Base-by-base conservation (phyloP, 2,113 vertebrate species). In the Corythornis cristatus region DNA sequence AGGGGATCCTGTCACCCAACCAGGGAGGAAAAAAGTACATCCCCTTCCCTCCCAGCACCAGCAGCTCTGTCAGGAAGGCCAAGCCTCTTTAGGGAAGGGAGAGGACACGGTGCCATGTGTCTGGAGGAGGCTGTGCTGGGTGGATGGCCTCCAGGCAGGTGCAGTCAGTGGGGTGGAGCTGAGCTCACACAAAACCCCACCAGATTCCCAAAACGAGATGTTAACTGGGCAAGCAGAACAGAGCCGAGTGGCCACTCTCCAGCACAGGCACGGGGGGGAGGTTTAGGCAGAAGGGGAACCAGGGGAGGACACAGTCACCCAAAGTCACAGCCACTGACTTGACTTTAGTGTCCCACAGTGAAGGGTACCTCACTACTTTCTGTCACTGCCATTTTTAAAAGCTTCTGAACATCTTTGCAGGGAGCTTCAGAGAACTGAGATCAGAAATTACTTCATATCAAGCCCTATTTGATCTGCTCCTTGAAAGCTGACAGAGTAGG, bases 111-210 rank as follows among this genome's bases (percentile, higher is more conserved):
- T 4, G 2, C 31, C n/a, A 4, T 0, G 29, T 20, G 61, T 19
- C 67, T 46, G 68, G 28, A 78, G 12, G 12, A 1, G 2, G 45
- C 51, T 46, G 61, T 46, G 75, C 77, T 68, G 21, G 2, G 1
- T 17, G 51, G 64, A 83, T 23, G 28, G 37, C 51, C 83, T 88
- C 28, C 79, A 70, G 68, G 56, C 71, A 51, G 85, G 84, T 40
- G 76, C 85, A 95, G 91, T 91, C 75, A 93, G 76, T 64, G 86
- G 62, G 66, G 51, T 56, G 83, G 91, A 82, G 74, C 79, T 22
- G 60, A 89, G 75, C 83, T 92, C 83, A 51, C 53, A 13, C 4
- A 4, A 50, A 70, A 43, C 51, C 71, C 94, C 84, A 12, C 58
- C 53, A 13, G 76, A 45, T 42, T 66, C 46, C 86, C 14, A 8